phyloP scores from a whole-genome alignment of 2,113 vertebrate species.

The Mastomys coucha region DNA sequence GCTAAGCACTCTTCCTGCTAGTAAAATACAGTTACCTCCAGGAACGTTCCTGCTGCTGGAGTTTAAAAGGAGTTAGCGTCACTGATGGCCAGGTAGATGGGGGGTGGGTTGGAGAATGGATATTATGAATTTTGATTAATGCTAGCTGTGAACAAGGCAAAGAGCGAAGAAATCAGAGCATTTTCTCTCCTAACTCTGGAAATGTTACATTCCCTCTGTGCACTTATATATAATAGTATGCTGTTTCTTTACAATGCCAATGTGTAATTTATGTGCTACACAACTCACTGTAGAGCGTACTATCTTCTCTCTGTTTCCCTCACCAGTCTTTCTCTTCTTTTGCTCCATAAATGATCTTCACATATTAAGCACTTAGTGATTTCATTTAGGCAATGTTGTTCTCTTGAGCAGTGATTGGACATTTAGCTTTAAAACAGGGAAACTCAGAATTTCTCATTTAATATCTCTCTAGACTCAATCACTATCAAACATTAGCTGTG shows the following conservation, averaged over 20 bases:
- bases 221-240: neutral
- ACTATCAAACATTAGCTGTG: constrained; percentile 28
- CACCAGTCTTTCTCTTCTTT: neutral
- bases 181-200: neutral
- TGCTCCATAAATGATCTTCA: neutral
- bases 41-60: neutral
- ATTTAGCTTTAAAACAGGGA: constrained; percentile 42
- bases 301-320: neutral
- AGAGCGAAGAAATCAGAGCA: neutral
- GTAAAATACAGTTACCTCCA: constrained; percentile 64
- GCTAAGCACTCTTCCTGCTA: constrained; percentile 54
- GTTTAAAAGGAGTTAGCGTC: constrained; percentile 26
- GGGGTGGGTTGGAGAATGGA: neutral
- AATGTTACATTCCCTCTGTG: neutral
- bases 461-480: neutral
- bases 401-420: neutral
- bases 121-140: neutral
- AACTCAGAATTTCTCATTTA: constrained; percentile 27
- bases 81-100: neutral
- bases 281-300: neutral
- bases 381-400: neutral
- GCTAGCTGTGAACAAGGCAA: neutral
- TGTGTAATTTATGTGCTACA: neutral
- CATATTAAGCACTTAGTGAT: neutral
- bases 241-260: neutral